Percentiles rank a stretch among this genome's conserved stretches.
phyloP scores from a whole-genome alignment of 2,888 invertebrate species.

The Tyria jacobaeae region DNA sequence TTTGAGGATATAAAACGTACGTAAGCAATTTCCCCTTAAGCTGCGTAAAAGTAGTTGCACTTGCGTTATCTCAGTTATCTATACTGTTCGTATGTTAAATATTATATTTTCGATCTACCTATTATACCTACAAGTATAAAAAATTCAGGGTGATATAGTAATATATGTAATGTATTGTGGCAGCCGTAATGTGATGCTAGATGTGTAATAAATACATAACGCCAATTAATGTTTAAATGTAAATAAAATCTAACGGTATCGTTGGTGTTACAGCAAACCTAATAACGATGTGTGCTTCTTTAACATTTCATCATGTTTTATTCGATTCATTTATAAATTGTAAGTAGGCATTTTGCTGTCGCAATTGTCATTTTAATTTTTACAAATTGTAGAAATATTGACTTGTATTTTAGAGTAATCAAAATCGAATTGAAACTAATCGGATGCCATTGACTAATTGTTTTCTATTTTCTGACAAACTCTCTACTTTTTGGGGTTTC shows the following conservation, averaged over 20 bases:
- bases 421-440: background rate
- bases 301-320: constrained; percentile 1
- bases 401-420: constrained; percentile 11
- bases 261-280: constrained; percentile 17
- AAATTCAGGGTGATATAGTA: constrained; percentile 26
- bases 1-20: background rate
- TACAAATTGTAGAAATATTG: constrained; percentile 7
- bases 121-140: constrained; percentile 19
- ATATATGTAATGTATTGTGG: constrained; percentile 10
- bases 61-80: constrained; percentile 1
- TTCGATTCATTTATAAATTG: constrained; percentile 9
- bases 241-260: background rate
- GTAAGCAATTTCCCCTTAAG: background rate
- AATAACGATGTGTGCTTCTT: constrained; percentile 8
- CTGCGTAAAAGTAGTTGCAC: background rate
- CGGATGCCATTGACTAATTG: background rate
- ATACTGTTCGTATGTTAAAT: background rate
- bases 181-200: constrained; percentile 15
- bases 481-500: constrained; percentile 17
- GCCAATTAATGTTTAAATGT: constrained; percentile 17
- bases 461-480: constrained; percentile 17
- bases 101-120: constrained; percentile 7
- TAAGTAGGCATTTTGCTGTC: constrained; percentile 2
- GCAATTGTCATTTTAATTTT: constrained; percentile 5
- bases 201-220: constrained; percentile 11